Percentiles rank a stretch among this genome's conserved stretches.
Conservation (phyloP, 2,113 vertebrate species). For the Ailuropoda melanoleuca region DNA sequence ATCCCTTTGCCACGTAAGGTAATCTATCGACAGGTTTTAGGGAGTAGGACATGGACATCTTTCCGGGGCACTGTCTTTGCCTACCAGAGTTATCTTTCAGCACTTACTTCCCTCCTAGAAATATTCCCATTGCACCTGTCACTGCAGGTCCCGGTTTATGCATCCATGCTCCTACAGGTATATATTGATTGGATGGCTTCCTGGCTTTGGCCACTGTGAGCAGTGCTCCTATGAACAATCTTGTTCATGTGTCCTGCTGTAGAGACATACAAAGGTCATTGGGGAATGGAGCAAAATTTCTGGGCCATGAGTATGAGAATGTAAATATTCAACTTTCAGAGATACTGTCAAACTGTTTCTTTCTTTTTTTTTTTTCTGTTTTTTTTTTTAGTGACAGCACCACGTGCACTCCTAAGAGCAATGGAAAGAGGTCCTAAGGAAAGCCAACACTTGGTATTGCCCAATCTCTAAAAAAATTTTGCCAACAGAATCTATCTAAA, state of each 20-base stretch:
- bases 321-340: not conserved
- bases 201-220: not conserved
- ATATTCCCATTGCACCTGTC: not conserved
- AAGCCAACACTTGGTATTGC: not conserved
- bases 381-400: not conserved
- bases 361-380: not conserved
- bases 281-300: not conserved
- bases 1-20: not conserved
- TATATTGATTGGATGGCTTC: not conserved
- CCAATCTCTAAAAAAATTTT: not conserved
- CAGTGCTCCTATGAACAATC: not conserved
- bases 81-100: not conserved
- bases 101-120: not conserved
- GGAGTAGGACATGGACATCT: not conserved
- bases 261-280: not conserved
- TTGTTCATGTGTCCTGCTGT: not conserved
- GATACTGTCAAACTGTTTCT: not conserved
- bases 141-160: not conserved
- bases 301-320: not conserved
- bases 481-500: not conserved
- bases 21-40: not conserved
- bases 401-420: not conserved
- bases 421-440: not conserved
- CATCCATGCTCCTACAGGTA: too few species aligned
- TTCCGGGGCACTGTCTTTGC: not conserved